Evolutionary conservation across 1,140 invertebrate species (phyloP).

Genomic region (Bicyclus anynana): DNA sequence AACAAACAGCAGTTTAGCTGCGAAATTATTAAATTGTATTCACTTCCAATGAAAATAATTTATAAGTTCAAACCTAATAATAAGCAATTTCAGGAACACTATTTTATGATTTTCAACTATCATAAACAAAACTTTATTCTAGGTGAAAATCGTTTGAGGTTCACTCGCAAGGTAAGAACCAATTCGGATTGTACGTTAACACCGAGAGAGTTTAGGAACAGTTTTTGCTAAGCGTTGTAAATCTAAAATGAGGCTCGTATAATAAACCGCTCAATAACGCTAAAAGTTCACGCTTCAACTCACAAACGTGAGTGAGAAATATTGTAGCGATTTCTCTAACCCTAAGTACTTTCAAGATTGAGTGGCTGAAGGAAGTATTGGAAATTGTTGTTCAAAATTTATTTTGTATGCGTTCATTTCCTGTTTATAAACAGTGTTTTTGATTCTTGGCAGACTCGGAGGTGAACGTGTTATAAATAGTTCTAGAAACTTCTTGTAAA

Average conservation of each 20-base stretch:
- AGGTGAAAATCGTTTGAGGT: too few species aligned
- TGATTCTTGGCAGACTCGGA: too few species aligned
- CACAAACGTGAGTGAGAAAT: slow-evolving; percentile 28
- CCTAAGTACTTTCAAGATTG: slow-evolving; percentile 22
- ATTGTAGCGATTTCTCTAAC: slow-evolving; percentile 30
- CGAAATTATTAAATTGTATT: too few species aligned
- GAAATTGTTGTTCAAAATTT: slow-evolving; percentile 13
- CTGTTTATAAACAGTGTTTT: too few species aligned
- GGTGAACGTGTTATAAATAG: too few species aligned
- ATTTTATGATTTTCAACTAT: too few species aligned
- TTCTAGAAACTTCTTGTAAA: too few species aligned
- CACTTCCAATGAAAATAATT: too few species aligned
- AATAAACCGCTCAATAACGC: slow-evolving; percentile 28
- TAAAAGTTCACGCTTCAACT: slow-evolving; percentile 28
- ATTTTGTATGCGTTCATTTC: not conserved
- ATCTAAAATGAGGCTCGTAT: slow-evolving; percentile 15
- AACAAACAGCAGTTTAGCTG: too few species aligned
- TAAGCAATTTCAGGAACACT: too few species aligned
- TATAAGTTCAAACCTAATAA: too few species aligned
- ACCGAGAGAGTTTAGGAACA: slow-evolving; percentile 2
- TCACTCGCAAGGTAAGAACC: not conserved
- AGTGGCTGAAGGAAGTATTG: slow-evolving; percentile 24
- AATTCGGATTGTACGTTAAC: not conserved
- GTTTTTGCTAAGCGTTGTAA: slow-evolving; percentile 5
- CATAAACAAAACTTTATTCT: too few species aligned